Base-by-base conservation (phyloP, 2,888 invertebrate genomes). In the Dryadula phaetusa region DNA sequence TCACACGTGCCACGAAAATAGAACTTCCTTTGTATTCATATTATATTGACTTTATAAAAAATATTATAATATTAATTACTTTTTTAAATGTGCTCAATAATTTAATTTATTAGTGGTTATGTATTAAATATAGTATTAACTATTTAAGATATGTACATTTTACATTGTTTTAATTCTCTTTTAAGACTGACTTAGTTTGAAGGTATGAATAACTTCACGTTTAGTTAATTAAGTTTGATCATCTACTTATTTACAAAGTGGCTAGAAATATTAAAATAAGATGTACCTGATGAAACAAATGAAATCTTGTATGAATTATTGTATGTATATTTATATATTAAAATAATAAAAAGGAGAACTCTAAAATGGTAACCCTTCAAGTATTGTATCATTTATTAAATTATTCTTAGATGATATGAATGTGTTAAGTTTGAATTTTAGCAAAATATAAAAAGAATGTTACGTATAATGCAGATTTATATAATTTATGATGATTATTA, bases 171-270 rank as follows among this genome's bases (percentile, higher is more conserved):
- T 64, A 60, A 44, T 62, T 64, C 37, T 64, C 47, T 47, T 62
- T 64, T 49, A 66, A 69, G 66, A 73, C 73, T 76, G 68, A 76
- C 74, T 72, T 76, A 77, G 74, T 76, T 72, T 56, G 40, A 56
- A 37, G 22, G 8, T 56, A 10, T 22, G 20, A 40, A 20, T 56
- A 56, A 37, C 14, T 22, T 22, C 20, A 40, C 40, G 16, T 56
- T 10, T 22, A 40, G 20, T 22, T 37, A 18, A 37, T 14, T 54
- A 44, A 44, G 53, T 67, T 67, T 54, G 47, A 40, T 64, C 61
- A 58, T 56, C 44, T 44, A 25, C 52, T 16, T 52, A 49, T 49
- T 28, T 32, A 52, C 32, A 52, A 22, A 28, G 32, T 34, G 42
- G 18, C 52, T 61, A 61, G 16, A 49, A 68, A n/a, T 65, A 42